Percentiles rank a stretch among this genome's conserved stretches.
phyloP scores from a whole-genome alignment of 2,113 vertebrate species.

The Cavia porcellus region DNA sequence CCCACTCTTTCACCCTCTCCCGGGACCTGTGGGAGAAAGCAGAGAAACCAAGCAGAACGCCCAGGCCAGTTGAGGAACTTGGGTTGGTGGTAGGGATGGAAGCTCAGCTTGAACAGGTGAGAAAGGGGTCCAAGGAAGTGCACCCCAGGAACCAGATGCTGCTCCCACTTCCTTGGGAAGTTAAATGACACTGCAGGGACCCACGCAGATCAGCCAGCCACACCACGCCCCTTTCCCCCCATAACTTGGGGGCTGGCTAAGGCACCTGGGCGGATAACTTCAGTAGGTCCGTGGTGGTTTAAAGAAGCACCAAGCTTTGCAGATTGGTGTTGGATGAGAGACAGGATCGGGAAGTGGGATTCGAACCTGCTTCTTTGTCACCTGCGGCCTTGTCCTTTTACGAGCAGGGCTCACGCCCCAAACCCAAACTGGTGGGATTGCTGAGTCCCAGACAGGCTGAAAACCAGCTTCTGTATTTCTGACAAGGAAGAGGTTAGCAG shows the following conservation, averaged over 20 bases:
- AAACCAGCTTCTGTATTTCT: not conserved
- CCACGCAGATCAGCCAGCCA: not conserved
- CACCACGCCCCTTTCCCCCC: not conserved
- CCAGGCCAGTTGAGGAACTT: not conserved
- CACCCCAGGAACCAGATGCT: not conserved
- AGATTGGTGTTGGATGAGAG: not conserved
- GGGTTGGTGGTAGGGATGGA: not conserved
- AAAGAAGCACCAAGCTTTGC: not conserved
- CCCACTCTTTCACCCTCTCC: not conserved
- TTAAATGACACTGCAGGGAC: not conserved
- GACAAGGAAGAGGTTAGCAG: not conserved
- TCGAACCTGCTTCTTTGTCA: constrained; percentile 4
- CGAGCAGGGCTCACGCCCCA: too few species aligned
- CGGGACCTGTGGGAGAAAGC: not conserved
- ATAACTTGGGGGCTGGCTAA: not conserved
- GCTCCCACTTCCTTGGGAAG: not conserved
- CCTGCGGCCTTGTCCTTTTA: not conserved
- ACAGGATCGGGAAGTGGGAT: not conserved
- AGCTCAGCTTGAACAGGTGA: not conserved
- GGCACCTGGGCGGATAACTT: not conserved
- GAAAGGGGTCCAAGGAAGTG: not conserved
- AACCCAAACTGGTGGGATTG: not conserved
- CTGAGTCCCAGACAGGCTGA: not conserved
- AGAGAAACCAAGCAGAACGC: not conserved
- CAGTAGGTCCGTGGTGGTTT: not conserved